Percentiles rank a stretch among this genome's conserved stretches.
These are phyloP conservation scores for Tetranychus truncatus DNA, from an alignment of 2,888 invertebrate genomes.

Conservation along the genomic window DNA sequence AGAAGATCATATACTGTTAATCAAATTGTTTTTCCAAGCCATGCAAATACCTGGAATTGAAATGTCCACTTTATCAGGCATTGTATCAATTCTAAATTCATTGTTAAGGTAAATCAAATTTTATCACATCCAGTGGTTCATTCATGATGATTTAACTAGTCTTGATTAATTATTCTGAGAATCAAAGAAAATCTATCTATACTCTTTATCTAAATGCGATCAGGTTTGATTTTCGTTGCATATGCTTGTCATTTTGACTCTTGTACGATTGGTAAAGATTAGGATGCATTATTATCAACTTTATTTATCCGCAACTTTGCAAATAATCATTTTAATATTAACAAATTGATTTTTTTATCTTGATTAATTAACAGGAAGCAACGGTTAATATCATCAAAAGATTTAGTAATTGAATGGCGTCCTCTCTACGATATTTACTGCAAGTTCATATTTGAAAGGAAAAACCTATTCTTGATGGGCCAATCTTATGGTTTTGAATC, in stretches of 20 bases:
- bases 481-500: constrained; percentile 32
- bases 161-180: neutral
- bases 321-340: neutral
- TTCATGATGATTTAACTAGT: neutral
- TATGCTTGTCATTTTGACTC: neutral
- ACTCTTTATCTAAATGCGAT: too few species aligned
- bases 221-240: too few species aligned
- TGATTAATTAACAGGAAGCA: constrained; percentile 44
- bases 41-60: constrained; percentile 57
- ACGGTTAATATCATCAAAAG: constrained; percentile 53
- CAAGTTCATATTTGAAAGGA: constrained; percentile 15
- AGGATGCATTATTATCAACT: too few species aligned
- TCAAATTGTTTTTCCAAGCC: constrained; percentile 58
- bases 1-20: constrained; percentile 63
- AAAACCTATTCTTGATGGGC: constrained; percentile 19
- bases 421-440: constrained; percentile 52
- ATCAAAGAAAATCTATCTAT: too few species aligned
- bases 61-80: constrained; percentile 50
- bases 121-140: neutral
- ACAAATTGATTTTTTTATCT: neutral
- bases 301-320: too few species aligned
- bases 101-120: constrained; percentile 51
- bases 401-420: constrained; percentile 63
- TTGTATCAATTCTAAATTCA: constrained; percentile 46
- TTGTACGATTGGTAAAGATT: neutral